Conservation (phyloP, 2,888 invertebrate species). For the Platypus cylindrus region DNA sequence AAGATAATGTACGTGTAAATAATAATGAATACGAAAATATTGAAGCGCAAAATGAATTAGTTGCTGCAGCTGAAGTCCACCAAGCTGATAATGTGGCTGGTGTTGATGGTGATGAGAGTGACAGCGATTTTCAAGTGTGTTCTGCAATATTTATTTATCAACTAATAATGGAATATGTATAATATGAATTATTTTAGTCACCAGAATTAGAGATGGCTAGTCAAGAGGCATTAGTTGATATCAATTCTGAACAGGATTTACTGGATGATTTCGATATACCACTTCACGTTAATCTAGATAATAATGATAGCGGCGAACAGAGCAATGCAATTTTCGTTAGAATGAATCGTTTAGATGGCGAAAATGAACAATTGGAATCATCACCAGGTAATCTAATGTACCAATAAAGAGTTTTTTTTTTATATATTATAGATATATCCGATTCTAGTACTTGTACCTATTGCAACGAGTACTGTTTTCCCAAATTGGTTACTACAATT, state of each 20-base stretch:
- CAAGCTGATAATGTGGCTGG: background rate
- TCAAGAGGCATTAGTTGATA: conserved; percentile 31
- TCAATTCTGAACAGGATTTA: conserved; percentile 30
- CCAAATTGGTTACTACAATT: conserved; percentile 33
- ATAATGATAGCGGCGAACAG: no score
- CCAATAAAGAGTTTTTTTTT: background rate
- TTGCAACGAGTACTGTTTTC: no score
- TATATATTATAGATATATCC: background rate
- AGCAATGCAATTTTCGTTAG: no score
- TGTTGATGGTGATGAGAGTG: background rate
- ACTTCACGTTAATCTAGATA: no score
- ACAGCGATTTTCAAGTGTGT: background rate
- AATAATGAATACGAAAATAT: conserved; percentile 15
- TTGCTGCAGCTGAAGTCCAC: background rate
- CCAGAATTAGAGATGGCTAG: conserved; percentile 24
- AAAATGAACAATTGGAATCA: no score
- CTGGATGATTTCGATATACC: conserved; percentile 28
- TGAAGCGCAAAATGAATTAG: background rate
- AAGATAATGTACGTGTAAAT: conserved; percentile 5
- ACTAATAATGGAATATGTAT: background rate
- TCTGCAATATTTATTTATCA: background rate
- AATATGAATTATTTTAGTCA: conserved; percentile 1
- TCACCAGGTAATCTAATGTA: no score
- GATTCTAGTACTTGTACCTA: conserved; percentile 2
- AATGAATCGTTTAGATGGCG: no score